Base-by-base conservation (phyloP, 37 sponge, comb jelly and placozoan species). In the Halisarca cf. caerulea region DNA sequence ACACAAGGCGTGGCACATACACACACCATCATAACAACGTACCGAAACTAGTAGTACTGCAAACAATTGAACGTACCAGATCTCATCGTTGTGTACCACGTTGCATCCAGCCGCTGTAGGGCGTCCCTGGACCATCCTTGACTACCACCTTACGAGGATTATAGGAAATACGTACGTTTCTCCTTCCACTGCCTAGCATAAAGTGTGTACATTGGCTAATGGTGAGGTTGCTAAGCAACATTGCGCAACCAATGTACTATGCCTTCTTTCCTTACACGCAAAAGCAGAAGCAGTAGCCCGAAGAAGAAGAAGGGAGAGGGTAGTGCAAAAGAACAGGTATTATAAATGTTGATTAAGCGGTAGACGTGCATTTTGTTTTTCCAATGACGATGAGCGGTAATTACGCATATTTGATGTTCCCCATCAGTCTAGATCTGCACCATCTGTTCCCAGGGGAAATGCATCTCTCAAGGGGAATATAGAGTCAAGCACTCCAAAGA, bases 21-120 rank as follows among this genome's bases (percentile, higher is more conserved):
- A n/a, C n/a, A n/a, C n/a, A n/a, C n/a, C n/a, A n/a, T 41, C 42
- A 75, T 25, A 38, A 75, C 37, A 51, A 7, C 40, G 42, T 40
- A 47, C 23, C 33, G 2, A 25, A 27, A 17, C 2, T 40, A 42
- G n/a, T 5, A 4, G 54, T 9, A 42, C 55, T 59, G 41, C 0
- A 79, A 27, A 30, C 18, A 69, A 57, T 37, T 38, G 17, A n/a
- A 28, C 92, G 83, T 66, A 88, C 92, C 93, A 93, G 5, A 81
- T 89, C 51, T 93, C 84, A 45, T 93, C 90, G 24, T 58, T 37
- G 45, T 87, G 85, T 11, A 84, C 89, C 36, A 81, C 24, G 40
- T 82, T 87, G 64, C 88, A 87, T 30, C 60, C 81, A 5, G 60
- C 59, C 28, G 77, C 77, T 15, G 77, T 74, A 1, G 45, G 77